Percentiles rank a stretch among this genome's conserved stretches.
phyloP scores from a whole-genome alignment of 1,140 invertebrate species.

The Neodiprion fabricii region DNA sequence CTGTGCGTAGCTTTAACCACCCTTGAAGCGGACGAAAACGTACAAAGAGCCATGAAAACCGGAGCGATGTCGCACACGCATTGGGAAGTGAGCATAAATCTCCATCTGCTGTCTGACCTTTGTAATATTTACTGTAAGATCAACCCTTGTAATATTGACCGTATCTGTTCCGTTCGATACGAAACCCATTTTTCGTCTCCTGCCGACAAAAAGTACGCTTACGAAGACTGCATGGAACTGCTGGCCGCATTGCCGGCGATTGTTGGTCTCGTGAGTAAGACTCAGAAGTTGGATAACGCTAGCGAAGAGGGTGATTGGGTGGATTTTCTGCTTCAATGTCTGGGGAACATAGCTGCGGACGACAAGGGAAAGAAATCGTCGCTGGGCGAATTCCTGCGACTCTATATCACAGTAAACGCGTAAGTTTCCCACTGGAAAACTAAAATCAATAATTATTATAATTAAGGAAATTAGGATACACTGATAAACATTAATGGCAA shows the following conservation, averaged over 20 bases:
- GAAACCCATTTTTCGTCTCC: not conserved
- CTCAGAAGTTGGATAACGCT: constrained; percentile 18
- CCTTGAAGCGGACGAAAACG: constrained; percentile 35
- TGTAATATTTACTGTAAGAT: too few species aligned
- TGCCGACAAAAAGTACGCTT: constrained; percentile 34
- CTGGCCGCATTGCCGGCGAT: constrained; percentile 46
- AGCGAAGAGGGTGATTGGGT: constrained; percentile 40
- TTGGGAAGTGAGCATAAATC: constrained; percentile 42
- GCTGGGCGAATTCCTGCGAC: constrained; percentile 40
- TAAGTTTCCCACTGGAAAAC: constrained; percentile 25
- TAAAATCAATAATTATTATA: not conserved
- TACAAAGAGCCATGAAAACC: constrained; percentile 25
- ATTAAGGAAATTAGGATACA: not conserved
- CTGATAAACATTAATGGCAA: not conserved
- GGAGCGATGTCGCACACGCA: constrained; percentile 35
- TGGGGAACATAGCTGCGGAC: constrained; percentile 23
- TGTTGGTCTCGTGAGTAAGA: constrained; percentile 35
- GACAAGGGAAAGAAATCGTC: constrained; percentile 30
- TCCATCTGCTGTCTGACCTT: too few species aligned
- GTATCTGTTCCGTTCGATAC: too few species aligned
- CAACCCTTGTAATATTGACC: too few species aligned
- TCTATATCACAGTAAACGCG: constrained; percentile 47
- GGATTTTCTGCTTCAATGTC: constrained; percentile 39
- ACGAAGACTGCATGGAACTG: constrained; percentile 50
- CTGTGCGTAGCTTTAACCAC: constrained; percentile 40